Percentiles rank a stretch among this genome's conserved stretches.
These are phyloP conservation scores for Pogona vitticeps DNA, from an alignment of 2,113 vertebrate genomes.

Conservation along the genomic window DNA sequence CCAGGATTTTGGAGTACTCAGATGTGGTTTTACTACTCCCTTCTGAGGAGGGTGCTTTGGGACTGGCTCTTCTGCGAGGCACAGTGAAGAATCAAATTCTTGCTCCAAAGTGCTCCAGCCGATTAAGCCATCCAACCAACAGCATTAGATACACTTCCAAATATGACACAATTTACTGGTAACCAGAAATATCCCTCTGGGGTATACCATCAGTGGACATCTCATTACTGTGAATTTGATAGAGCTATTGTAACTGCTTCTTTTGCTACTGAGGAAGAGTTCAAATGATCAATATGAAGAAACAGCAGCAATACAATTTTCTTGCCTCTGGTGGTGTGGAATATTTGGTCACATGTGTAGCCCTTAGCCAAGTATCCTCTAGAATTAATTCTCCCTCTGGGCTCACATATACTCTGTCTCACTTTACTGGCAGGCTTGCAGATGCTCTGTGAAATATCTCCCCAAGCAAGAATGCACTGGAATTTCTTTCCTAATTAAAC, in stretches of 20 bases:
- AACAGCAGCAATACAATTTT: background rate
- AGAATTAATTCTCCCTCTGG: background rate
- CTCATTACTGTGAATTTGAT: background rate
- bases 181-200: background rate
- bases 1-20: too few relatives aligned
- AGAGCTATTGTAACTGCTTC: background rate
- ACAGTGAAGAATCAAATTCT: too few relatives aligned
- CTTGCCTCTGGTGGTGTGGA: background rate
- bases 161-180: too few relatives aligned
- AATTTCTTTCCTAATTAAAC: slow-evolving; percentile 25
- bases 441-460: background rate
- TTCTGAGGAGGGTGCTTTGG: too few relatives aligned
- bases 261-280: background rate
- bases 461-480: background rate
- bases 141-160: background rate
- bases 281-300: background rate
- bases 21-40: too few relatives aligned
- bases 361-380: background rate
- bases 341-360: background rate
- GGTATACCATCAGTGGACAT: too few relatives aligned
- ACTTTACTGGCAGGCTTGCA: background rate
- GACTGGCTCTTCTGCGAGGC: too few relatives aligned
- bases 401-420: background rate
- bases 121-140: too few relatives aligned
- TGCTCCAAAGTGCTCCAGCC: too few relatives aligned